Base-by-base conservation (phyloP, 2,888 invertebrate species). In the Calliopum simillimum region DNA sequence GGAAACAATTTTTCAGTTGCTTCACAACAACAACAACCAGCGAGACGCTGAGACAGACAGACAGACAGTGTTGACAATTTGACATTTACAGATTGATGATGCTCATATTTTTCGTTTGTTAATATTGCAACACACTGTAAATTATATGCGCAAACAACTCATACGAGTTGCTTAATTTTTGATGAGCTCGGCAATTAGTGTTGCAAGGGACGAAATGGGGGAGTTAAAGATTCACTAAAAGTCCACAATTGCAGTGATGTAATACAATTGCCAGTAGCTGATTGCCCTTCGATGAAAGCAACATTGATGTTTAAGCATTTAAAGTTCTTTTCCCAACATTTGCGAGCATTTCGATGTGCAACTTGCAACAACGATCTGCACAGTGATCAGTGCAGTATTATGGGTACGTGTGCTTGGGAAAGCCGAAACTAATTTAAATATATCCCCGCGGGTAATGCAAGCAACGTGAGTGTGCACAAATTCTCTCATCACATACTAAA, bases 31-130 rank as follows among this genome's bases (percentile, higher is more conserved):
- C 41, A n/a, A 16, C 44, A 19, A 13, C 21, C 58, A 56, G 33
- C 23, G 25, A 33, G 56, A 56, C 56, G 33, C 14, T 16, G 33
- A 33, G 2, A 70, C 43, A 67, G 68, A 66, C 70, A 68, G 71
- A 71, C 71, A 71, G 71, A 73, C 73, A 73, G 51, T 73, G 71
- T 69, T 73, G 73, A 73, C 73, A 70, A 53, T 73, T 69, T 73
- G 73, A 73, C 73, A 70, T 58, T 70, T 66, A 71, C 70, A 73
- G 73, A 73, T 73, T 73, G 71, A 73, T 73, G 73, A 64, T 70
- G 47, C 68, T 67, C 66, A 55, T 66, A 66, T 56, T 66, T 66
- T 56, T 55, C 44, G 56, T 25, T 66, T 56, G 44, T 66, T 55
- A 66, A 66, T 66, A 66, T 56, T 58, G 56, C 56, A 66, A 47